Base-by-base conservation (phyloP, 2,113 vertebrate species). In the Ibidorhyncha struthersii region DNA sequence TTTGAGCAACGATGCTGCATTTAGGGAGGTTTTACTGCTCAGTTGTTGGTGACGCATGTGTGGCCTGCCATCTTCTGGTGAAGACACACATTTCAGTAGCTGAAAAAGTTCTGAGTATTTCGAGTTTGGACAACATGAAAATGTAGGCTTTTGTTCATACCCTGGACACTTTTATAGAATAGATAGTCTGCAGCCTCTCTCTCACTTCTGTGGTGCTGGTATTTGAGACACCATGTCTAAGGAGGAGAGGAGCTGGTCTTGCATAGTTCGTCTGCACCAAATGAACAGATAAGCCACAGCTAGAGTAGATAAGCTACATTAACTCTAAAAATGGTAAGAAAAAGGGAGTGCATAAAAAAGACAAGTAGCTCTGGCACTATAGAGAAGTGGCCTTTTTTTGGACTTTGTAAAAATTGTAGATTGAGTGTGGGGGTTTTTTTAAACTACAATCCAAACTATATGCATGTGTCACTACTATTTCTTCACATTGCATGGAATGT, bases 31-130 rank as follows among this genome's bases (percentile, higher is more conserved):
- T 79, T 59, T 34, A 32, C 16, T 9, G 10, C 73, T 49, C 34
- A 8, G 63, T 10, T 25, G 23, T 50, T 76, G 19, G 22, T 43
- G 56, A 69, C 3, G 8, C 4, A 1, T 62, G 77, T 43, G 90
- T 69, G 22, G 5, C 56, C 94, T 87, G 79, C 91, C 97, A 94
- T 89, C 97, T 97, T 22, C 96, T 96, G 97, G 93, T 36, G 61
- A 73, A 9, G 40, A 50, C 27, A 32, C 14, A 6, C 27, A 27
- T 70, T 59, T 90, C 72, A 85, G 72, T 0, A 3, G 17, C 1
- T 4, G 10, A 18, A 14, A 29, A 52, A 43, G 56, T 56, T 95
- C 17, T 5, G 38, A 78, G 34, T 47, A 14, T 71, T 67, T 58
- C 25, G 32, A 78, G 21, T 40, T 72, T 0, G 4, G 30, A 19